Evolutionary conservation across 2,888 invertebrate genomes (phyloP).

Genomic region (Campoplex nolae): DNA sequence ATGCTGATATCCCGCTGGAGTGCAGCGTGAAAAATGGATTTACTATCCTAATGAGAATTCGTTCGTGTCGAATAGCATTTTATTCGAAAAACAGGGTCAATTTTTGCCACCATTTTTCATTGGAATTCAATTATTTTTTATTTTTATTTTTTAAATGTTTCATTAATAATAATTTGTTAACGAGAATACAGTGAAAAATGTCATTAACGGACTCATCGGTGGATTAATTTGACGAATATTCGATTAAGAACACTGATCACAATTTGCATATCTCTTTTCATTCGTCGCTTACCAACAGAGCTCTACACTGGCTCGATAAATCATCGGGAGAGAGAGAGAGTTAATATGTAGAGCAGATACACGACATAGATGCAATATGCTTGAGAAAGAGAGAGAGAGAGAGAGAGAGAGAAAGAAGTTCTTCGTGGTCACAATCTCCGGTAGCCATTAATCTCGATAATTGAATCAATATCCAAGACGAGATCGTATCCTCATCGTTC

Average conservation of each 20-base stretch:
- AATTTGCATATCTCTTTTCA: neutral
- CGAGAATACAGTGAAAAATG: neutral
- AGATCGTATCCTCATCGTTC: constrained; percentile 55
- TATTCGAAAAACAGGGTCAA: no score
- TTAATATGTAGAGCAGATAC: constrained; percentile 41
- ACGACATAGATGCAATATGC: neutral
- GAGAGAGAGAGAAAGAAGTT: neutral
- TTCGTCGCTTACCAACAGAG: neutral
- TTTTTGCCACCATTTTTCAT: neutral
- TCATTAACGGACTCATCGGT: neutral
- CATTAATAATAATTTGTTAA: constrained; percentile 7
- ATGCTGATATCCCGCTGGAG: neutral
- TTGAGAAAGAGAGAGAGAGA: neutral
- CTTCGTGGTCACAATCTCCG: constrained; percentile 72
- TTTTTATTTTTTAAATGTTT: neutral
- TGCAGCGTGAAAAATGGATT: neutral
- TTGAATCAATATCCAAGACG: constrained; percentile 81
- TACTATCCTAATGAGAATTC: neutral
- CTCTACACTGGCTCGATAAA: neutral
- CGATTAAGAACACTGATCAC: neutral
- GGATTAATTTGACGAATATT: constrained; percentile 1
- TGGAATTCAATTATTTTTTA: neutral
- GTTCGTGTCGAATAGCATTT: neutral
- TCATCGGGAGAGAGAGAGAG: constrained; percentile 26
- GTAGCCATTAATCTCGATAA: constrained; percentile 81